phyloP scores from a whole-genome alignment of 2,113 vertebrate species.

The Cyanoliseus patagonus region DNA sequence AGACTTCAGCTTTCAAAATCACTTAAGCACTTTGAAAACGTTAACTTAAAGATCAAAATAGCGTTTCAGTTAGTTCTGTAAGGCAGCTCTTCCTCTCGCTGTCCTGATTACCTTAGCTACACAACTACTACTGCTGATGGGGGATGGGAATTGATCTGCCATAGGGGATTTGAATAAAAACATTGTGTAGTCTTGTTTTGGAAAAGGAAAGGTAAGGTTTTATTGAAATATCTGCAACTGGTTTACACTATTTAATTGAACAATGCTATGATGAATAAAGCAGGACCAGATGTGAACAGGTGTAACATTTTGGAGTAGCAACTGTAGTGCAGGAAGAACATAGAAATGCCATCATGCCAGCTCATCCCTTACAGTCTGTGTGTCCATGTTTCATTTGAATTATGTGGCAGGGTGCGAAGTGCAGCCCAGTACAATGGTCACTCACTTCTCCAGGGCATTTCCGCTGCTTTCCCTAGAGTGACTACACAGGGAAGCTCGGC shows the following conservation, averaged over 20 bases:
- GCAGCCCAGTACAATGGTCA: background rate
- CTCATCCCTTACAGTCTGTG: background rate
- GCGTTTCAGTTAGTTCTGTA: background rate
- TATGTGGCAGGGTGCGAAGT: accelerated
- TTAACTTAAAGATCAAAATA: background rate
- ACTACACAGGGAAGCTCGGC: background rate
- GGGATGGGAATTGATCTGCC: background rate
- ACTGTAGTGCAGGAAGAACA: background rate
- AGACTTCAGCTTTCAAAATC: background rate
- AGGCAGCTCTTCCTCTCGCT: background rate
- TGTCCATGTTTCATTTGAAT: background rate
- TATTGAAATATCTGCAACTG: background rate
- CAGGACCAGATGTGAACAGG: background rate
- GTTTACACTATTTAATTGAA: background rate
- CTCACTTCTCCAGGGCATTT: background rate
- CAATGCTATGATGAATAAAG: background rate
- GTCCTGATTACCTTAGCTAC: background rate
- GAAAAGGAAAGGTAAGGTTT: background rate
- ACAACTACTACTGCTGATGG: background rate
- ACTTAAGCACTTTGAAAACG: background rate
- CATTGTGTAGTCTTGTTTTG: background rate
- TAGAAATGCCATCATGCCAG: background rate
- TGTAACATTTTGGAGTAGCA: background rate
- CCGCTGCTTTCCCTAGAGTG: background rate
- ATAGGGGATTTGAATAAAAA: background rate